Evolutionary conservation across 2,797 vertebrate species (phyloP).

Genomic region (Clarias platycephalus): DNA sequence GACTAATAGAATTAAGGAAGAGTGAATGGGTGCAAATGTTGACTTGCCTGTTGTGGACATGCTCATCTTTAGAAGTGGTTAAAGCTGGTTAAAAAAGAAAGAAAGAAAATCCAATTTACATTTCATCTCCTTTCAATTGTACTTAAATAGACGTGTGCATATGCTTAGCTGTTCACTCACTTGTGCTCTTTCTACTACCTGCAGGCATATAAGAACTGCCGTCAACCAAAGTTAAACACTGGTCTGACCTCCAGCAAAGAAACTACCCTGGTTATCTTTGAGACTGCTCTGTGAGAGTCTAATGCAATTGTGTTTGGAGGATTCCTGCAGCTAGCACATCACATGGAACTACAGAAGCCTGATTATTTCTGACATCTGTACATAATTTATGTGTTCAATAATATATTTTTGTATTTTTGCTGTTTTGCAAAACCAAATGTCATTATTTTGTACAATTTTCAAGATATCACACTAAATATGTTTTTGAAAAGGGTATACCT

Average conservation of each 20-base stretch:
- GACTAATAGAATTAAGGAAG: slow-evolving; percentile 54
- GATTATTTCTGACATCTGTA: background rate
- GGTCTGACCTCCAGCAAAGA: slow-evolving; percentile 52
- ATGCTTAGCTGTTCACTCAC: background rate
- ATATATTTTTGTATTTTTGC: background rate
- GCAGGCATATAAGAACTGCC: slow-evolving; percentile 64
- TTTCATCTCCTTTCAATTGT: slow-evolving; percentile 45
- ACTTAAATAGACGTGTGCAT: slow-evolving; percentile 36
- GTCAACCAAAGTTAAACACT: slow-evolving; percentile 45
- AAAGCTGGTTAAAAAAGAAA: slow-evolving; percentile 23
- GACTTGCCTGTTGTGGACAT: slow-evolving; percentile 19
- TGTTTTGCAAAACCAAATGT: background rate
- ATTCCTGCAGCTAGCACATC: background rate
- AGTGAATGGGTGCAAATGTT: slow-evolving; percentile 44
- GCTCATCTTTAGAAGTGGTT: slow-evolving; percentile 39
- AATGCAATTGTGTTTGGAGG: background rate
- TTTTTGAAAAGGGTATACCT: background rate
- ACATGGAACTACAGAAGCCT: background rate
- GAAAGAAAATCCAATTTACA: slow-evolving; percentile 2
- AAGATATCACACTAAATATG: background rate
- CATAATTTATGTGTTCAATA: background rate
- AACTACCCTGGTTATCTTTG: slow-evolving; percentile 67
- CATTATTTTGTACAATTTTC: background rate
- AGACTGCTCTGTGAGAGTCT: slow-evolving; percentile 67
- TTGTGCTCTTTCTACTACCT: slow-evolving; percentile 22